phyloP scores from a whole-genome alignment of 2,113 vertebrate species.

The Sphaerodactylus townsendi region DNA sequence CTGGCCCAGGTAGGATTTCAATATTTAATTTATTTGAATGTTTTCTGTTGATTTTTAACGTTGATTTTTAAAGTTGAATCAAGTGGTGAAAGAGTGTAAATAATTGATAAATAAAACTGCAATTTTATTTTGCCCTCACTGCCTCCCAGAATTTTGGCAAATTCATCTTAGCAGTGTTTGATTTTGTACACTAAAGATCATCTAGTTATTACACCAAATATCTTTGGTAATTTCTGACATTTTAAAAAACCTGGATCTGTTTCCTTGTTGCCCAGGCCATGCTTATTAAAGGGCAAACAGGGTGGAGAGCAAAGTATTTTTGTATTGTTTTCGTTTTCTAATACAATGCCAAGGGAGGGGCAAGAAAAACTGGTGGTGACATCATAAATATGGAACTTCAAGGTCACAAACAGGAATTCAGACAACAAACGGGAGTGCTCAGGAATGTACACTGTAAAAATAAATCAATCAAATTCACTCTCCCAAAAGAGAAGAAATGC shows the following conservation, averaged over 20 bases:
- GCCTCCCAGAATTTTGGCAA: slow-evolving; percentile 1
- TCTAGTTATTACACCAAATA: not conserved
- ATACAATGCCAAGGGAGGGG: slow-evolving; percentile 58
- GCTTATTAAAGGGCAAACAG: slow-evolving; percentile 49
- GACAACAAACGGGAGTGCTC: slow-evolving; percentile 64
- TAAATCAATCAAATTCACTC: slow-evolving; percentile 57
- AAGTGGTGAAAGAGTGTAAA: too few relatives aligned
- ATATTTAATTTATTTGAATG: not conserved
- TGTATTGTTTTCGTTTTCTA: slow-evolving; percentile 65
- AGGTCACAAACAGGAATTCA: slow-evolving; percentile 71
- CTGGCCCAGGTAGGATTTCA: not conserved
- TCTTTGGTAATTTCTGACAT: slow-evolving; percentile 7
- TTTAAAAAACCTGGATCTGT: not conserved
- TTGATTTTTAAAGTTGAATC: too few relatives aligned
- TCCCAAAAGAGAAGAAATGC: slow-evolving; percentile 36
- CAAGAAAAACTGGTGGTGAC: slow-evolving; percentile 62
- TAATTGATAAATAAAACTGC: too few relatives aligned
- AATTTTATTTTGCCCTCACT: not conserved
- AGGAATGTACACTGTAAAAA: slow-evolving; percentile 64
- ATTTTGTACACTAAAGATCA: slow-evolving; percentile 16
- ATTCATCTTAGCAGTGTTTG: not conserved
- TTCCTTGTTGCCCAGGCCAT: slow-evolving; percentile 5
- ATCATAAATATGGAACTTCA: slow-evolving; percentile 65
- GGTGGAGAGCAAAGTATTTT: slow-evolving; percentile 55
- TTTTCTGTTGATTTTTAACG: not conserved